phyloP scores from a whole-genome alignment of 2,113 vertebrate genomes.

The Entomyzon cyanotis region DNA sequence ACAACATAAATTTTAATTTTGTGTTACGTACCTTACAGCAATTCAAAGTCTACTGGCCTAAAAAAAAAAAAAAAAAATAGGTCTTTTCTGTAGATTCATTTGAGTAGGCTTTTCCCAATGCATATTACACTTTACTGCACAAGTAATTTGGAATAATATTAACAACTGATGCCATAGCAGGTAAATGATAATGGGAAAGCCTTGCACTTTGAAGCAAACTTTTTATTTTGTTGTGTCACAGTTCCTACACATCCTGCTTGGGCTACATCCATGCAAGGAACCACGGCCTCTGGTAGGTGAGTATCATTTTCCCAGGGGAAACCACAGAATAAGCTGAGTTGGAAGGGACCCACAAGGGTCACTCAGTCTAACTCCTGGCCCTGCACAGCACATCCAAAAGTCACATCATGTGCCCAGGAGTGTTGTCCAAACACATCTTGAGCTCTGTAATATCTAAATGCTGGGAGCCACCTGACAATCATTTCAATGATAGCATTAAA shows the following conservation, averaged over 20 bases:
- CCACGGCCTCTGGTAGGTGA: fast-evolving
- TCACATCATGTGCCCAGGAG: not conserved
- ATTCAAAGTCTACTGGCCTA: not conserved
- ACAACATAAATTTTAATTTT: not conserved
- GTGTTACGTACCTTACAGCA: not conserved
- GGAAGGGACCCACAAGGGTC: not conserved
- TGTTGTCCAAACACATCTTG: not conserved
- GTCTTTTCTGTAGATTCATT: not conserved
- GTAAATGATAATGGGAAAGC: not conserved
- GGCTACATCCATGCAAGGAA: fast-evolving
- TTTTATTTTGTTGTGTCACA: not conserved
- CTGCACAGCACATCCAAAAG: not conserved
- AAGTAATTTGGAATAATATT: not conserved
- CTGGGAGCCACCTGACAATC: not conserved
- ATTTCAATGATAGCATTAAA: not conserved
- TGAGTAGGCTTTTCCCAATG: not conserved
- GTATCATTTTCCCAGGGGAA: not conserved
- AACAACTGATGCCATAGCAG: not conserved
- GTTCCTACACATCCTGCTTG: not conserved
- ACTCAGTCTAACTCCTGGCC: not conserved
- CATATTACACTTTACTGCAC: not conserved
- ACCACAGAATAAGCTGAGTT: not conserved
- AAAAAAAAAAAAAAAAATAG: not conserved
- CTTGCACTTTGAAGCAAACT: not conserved
- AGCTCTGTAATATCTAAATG: not conserved